A percentile compares a stretch with the other conserved stretches of the same genome.
Conservation (phyloP, 92 coral and sea anemone species). For the Siderastrea radians region DNA sequence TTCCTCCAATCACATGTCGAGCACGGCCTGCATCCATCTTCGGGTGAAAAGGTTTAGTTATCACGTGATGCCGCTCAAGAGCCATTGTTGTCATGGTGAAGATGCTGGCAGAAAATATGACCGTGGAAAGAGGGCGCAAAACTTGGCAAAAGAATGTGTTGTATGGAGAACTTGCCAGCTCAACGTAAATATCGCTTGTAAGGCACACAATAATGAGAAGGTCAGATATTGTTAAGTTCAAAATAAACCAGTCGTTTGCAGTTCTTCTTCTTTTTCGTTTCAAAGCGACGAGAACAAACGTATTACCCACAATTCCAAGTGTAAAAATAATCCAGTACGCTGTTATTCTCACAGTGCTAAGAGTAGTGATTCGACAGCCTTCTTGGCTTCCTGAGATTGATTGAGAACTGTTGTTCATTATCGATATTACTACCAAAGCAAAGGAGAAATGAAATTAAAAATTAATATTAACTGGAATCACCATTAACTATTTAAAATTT, state of each 20-base stretch:
- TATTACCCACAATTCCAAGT: conserved; percentile 65
- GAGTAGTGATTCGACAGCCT: not conserved
- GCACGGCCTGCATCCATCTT: conserved; percentile 52
- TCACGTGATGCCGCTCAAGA: conserved; percentile 62
- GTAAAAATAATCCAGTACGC: conserved; percentile 12
- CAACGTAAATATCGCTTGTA: conserved; percentile 31
- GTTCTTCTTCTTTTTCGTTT: conserved; percentile 59
- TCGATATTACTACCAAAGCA: not conserved
- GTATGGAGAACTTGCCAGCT: conserved; percentile 36
- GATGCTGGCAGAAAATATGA: conserved; percentile 55
- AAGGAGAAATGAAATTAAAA: not conserved
- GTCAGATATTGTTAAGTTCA: conserved; percentile 67
- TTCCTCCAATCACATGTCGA: conserved; percentile 44
- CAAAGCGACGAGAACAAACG: conserved; percentile 60
- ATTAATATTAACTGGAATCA: not conserved
- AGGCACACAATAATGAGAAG: conserved; percentile 55
- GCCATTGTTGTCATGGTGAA: conserved; percentile 72
- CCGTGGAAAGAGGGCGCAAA: conserved; percentile 58
- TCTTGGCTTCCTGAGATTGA: not conserved
- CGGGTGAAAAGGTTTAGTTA: conserved; percentile 56
- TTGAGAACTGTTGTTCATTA: conserved; percentile 26
- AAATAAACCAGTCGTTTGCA: conserved; percentile 66
- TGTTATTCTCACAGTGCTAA: conserved; percentile 9
- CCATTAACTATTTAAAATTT: too few relatives aligned
- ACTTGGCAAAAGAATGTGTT: conserved; percentile 55